Evolutionary conservation across 2,797 vertebrate species (phyloP).

Genomic region (Syncerus caffer): DNA sequence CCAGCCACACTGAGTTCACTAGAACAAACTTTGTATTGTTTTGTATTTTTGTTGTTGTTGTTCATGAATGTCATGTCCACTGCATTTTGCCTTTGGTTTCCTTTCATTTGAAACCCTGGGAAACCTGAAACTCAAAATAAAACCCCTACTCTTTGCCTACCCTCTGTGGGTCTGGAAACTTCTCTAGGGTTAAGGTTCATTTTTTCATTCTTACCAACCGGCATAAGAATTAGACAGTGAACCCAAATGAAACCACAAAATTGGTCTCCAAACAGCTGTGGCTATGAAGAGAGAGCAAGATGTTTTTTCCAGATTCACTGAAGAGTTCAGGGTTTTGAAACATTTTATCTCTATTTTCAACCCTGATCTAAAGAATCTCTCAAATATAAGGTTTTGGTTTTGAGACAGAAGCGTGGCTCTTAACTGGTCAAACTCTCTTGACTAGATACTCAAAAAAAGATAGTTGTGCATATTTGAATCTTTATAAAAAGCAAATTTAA

Average conservation of each 20-base stretch:
- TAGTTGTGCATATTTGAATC: background rate
- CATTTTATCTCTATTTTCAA: constrained; percentile 33
- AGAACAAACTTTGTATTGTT: constrained; percentile 35
- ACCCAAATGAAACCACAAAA: constrained; percentile 58
- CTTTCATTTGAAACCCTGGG: constrained; percentile 59
- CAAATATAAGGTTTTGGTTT: background rate
- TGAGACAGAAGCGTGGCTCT: constrained; percentile 17
- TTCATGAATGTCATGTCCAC: constrained; percentile 57
- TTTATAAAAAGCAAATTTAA: background rate
- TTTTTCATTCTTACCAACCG: constrained; percentile 48
- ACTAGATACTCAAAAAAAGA: background rate
- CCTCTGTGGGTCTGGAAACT: constrained; percentile 58
- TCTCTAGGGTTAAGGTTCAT: constrained; percentile 40
- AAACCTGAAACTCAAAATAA: constrained; percentile 69
- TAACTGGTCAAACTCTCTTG: background rate
- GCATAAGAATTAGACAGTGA: constrained; percentile 30
- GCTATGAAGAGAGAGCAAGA: constrained; percentile 31
- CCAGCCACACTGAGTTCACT: background rate
- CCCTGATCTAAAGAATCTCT: background rate
- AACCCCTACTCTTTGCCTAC: constrained; percentile 43
- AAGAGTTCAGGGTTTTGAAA: constrained; percentile 24
- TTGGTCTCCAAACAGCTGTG: constrained; percentile 19
- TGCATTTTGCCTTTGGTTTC: constrained; percentile 55
- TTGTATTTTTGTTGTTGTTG: background rate
- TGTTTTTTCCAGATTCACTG: constrained; percentile 36